phyloP scores from a whole-genome alignment of 2,888 invertebrate genomes.

The Apoda limacodes region DNA sequence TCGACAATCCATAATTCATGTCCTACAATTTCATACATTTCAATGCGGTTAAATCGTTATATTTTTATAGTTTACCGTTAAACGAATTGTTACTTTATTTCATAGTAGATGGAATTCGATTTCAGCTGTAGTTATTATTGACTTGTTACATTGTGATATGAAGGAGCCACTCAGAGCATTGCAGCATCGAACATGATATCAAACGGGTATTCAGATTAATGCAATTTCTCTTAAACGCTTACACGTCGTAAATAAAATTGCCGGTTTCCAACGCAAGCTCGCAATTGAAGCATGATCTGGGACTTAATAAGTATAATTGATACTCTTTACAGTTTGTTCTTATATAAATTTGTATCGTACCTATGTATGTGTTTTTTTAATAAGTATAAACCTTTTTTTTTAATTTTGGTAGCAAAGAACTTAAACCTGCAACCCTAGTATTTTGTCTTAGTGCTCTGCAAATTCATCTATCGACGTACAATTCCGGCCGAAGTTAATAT shows the following conservation, averaged over 20 bases:
- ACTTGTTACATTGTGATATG: constrained; percentile 30
- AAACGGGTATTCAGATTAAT: constrained; percentile 69
- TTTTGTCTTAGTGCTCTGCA: no score
- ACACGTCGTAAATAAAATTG: constrained; percentile 70
- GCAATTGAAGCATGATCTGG: constrained; percentile 36
- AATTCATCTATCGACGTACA: no score
- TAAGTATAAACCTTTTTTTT: no score
- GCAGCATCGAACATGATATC: constrained; percentile 67
- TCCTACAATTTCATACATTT: constrained; percentile 67
- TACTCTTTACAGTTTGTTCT: no score
- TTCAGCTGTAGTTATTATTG: constrained; percentile 23
- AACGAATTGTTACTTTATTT: constrained; percentile 38
- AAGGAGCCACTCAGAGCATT: constrained; percentile 48
- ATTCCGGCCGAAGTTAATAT: no score
- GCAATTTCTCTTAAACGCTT: constrained; percentile 70
- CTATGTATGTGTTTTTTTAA: no score
- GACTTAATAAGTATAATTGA: constrained; percentile 53
- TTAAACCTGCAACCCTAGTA: no score
- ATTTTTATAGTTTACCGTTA: constrained; percentile 28
- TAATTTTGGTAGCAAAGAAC: no score
- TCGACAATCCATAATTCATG: constrained; percentile 71
- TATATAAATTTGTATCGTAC: no score
- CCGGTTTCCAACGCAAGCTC: constrained; percentile 45
- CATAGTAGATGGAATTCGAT: constrained; percentile 26
- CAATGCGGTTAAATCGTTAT: constrained; percentile 30